These are phyloP conservation scores for Pyralis farinalis DNA, from an alignment of 2,888 invertebrate species.

Conservation along the genomic window DNA sequence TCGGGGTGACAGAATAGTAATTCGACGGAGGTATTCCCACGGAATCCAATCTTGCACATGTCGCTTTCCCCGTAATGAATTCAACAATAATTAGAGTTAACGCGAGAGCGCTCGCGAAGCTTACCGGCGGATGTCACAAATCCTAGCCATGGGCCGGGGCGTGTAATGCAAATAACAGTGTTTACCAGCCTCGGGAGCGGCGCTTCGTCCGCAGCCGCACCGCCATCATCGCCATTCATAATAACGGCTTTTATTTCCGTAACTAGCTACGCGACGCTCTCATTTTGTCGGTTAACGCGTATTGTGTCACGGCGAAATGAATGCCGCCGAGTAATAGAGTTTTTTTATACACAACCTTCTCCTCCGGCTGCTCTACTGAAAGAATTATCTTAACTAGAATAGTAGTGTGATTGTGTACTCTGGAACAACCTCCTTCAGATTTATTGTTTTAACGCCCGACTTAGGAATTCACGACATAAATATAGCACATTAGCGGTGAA, in stretches of 20 bases:
- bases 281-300: constrained; percentile 71
- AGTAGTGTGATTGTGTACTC: constrained; percentile 54
- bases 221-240: constrained; percentile 53
- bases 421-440: constrained; percentile 36
- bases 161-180: constrained; percentile 65
- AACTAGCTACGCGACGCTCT: constrained; percentile 67
- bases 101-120: constrained; percentile 42
- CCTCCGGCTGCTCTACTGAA: constrained; percentile 27
- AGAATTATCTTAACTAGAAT: constrained; percentile 58
- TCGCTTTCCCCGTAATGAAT: constrained; percentile 45
- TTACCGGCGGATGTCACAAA: constrained; percentile 70
- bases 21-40: constrained; percentile 15
- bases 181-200: constrained; percentile 53
- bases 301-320: constrained; percentile 68
- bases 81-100: constrained; percentile 54
- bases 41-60: constrained; percentile 46
- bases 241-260: constrained; percentile 72
- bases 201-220: constrained; percentile 24
- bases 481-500: constrained; percentile 20
- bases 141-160: constrained; percentile 61
- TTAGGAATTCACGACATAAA: constrained; percentile 33
- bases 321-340: constrained; percentile 66
- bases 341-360: constrained; percentile 69
- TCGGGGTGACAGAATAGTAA: not conserved
- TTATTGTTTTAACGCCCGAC: constrained; percentile 49